A percentile compares a stretch with the other conserved stretches of the same genome.
These are phyloP conservation scores for Drosophila rufa DNA, from an alignment of 1,140 invertebrate genomes.

Conservation along the genomic window DNA sequence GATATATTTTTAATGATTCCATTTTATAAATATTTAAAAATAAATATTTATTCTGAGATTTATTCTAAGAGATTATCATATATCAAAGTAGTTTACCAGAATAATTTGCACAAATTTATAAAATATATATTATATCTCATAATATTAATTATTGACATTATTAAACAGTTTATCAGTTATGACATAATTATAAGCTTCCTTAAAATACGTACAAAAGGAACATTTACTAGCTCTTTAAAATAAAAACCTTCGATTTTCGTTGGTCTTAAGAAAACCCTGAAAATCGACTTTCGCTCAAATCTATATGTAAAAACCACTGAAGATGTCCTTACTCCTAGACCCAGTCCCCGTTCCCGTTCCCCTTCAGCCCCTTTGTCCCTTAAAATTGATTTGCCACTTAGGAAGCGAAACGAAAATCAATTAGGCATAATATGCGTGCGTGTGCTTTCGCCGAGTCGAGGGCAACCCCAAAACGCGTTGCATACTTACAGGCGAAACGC, in stretches of 20 bases:
- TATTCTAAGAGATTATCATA: too few relatives aligned
- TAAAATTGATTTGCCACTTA: conserved; percentile 52
- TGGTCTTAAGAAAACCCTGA: neutral
- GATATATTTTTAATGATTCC: too few relatives aligned
- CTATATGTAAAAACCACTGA: neutral
- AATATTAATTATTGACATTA: too few relatives aligned
- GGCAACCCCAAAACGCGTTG: conserved; percentile 43
- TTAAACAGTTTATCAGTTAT: too few relatives aligned
- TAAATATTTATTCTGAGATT: too few relatives aligned
- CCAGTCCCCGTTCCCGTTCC: neutral
- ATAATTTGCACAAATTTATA: too few relatives aligned
- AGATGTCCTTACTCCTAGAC: conserved; percentile 1
- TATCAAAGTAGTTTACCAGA: too few relatives aligned
- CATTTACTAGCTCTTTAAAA: neutral
- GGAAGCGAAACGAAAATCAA: conserved; percentile 63
- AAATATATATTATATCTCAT: too few relatives aligned
- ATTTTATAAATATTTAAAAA: too few relatives aligned
- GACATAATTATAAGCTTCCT: too few relatives aligned
- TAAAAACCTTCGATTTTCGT: neutral
- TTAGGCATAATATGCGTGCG: conserved; percentile 61
- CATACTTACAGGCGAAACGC: conserved; percentile 71
- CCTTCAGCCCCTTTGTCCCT: neutral
- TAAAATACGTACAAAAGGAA: too few relatives aligned
- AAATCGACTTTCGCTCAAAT: conserved; percentile 12
- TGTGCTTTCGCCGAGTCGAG: conserved; percentile 1